Percentiles rank a stretch among this genome's conserved stretches.
These are phyloP conservation scores for Clytia hemisphaerica DNA, from an alignment of 30 jellyfish, hydroid and myxozoan species.

Conservation along the genomic window DNA sequence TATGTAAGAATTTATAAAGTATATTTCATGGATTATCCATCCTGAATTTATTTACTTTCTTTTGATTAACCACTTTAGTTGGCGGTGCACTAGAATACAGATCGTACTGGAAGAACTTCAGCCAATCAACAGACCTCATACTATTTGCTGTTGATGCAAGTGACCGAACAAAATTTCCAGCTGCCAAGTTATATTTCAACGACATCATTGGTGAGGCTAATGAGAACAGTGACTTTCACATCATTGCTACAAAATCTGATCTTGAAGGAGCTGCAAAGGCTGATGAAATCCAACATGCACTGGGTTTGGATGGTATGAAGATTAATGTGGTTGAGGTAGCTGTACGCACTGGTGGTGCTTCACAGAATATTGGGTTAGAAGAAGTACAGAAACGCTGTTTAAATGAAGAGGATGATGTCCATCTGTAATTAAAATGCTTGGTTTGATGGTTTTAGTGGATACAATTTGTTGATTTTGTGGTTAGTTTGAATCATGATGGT, in stretches of 20 bases:
- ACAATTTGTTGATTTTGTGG: no score
- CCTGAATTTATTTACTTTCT: no score
- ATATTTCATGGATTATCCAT: no score
- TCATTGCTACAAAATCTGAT: slow-evolving; percentile 39
- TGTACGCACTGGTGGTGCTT: slow-evolving; percentile 32
- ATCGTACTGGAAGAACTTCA: slow-evolving; percentile 28
- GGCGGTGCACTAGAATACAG: slow-evolving; percentile 43
- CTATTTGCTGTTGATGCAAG: slow-evolving; percentile 36
- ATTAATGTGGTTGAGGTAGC: not conserved
- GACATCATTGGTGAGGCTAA: not conserved
- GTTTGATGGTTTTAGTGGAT: no score
- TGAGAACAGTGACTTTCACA: not conserved
- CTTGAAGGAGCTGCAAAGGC: not conserved
- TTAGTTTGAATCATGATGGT: no score
- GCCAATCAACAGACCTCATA: not conserved
- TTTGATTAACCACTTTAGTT: no score
- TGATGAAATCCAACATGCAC: slow-evolving; percentile 9
- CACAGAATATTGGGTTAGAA: slow-evolving; percentile 7
- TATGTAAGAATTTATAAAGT: no score
- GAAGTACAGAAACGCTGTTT: slow-evolving; percentile 24
- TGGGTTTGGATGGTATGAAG: slow-evolving; percentile 9
- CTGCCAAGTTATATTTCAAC: slow-evolving; percentile 15
- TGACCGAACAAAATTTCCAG: slow-evolving; percentile 19
- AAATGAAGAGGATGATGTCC: no score
- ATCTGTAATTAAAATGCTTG: no score